These are phyloP conservation scores for Ceramica pisi DNA, from an alignment of 2,888 invertebrate species.

Conservation along the genomic window DNA sequence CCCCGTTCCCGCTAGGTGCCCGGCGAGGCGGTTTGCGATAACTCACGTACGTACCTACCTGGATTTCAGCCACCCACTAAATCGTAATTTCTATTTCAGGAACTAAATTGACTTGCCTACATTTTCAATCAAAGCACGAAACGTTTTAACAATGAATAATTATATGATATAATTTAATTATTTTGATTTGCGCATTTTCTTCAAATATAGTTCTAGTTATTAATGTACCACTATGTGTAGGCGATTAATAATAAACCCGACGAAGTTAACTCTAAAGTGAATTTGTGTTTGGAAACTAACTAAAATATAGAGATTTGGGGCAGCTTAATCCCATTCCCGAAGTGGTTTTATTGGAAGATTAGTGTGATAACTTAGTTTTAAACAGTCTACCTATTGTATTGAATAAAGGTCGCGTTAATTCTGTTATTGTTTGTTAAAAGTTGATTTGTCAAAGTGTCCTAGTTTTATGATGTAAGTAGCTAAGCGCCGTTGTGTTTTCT, in stretches of 20 bases:
- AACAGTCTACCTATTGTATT: slow-evolving; percentile 63
- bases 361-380: slow-evolving; percentile 72
- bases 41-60: no score
- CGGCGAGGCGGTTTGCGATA: no score
- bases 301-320: slow-evolving; percentile 67
- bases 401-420: slow-evolving; percentile 51
- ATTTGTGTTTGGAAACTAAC: slow-evolving; percentile 71
- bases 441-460: neutral
- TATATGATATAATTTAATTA: no score
- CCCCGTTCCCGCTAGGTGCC: no score
- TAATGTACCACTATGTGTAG: slow-evolving; percentile 33
- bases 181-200: slow-evolving; percentile 39
- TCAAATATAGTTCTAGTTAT: slow-evolving; percentile 31
- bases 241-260: slow-evolving; percentile 51
- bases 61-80: slow-evolving; percentile 10
- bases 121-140: slow-evolving; percentile 43
- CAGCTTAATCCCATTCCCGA: slow-evolving; percentile 72
- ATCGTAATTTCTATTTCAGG: slow-evolving; percentile 23
- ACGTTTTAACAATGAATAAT: slow-evolving; percentile 34
- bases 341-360: slow-evolving; percentile 73
- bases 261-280: slow-evolving; percentile 55
- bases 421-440: slow-evolving; percentile 28
- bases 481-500: no score
- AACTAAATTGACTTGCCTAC: slow-evolving; percentile 22
- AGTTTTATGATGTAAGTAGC: neutral